A percentile compares a stretch with the other conserved stretches of the same genome.
phyloP scores from a whole-genome alignment of 2,113 vertebrate species.

The Forbesichthys papilliferus region DNA sequence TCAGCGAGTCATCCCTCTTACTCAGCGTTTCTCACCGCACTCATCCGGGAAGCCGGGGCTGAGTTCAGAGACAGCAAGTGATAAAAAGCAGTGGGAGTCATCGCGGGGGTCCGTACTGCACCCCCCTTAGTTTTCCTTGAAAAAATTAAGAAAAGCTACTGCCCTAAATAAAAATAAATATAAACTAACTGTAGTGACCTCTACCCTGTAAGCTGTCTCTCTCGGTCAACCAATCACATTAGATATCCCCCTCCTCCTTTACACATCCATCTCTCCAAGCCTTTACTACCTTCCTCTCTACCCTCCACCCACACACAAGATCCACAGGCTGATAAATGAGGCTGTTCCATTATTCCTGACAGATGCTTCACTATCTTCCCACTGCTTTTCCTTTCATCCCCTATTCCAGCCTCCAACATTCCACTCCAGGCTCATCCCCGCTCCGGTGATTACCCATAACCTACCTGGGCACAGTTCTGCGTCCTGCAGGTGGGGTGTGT shows the following conservation, averaged over 20 bases:
- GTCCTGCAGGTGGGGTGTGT: too few relatives aligned
- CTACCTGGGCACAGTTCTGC: too few relatives aligned
- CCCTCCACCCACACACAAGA: slow-evolving; percentile 38
- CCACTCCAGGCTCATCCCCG: slow-evolving; percentile 35
- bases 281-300: slow-evolving; percentile 14
- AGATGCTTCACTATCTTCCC: slow-evolving; percentile 40
- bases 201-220: slow-evolving; percentile 49
- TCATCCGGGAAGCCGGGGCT: slow-evolving; percentile 22
- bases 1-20: slow-evolving; percentile 30
- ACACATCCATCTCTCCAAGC: slow-evolving; percentile 39
- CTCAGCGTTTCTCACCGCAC: slow-evolving; percentile 11
- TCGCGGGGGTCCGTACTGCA: too few relatives aligned
- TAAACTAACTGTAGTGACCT: slow-evolving; percentile 13
- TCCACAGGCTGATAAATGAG: slow-evolving; percentile 64
- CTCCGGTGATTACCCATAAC: too few relatives aligned
- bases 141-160: too few relatives aligned
- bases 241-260: slow-evolving; percentile 36
- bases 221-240: slow-evolving; percentile 44
- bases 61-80: not conserved
- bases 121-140: too few relatives aligned
- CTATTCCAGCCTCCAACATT: slow-evolving; percentile 51
- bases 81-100: too few relatives aligned
- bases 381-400: slow-evolving; percentile 40
- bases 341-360: slow-evolving; percentile 64
- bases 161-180: not conserved